A percentile compares a stretch with the other conserved stretches of the same genome.
These are phyloP conservation scores for Bombus sibiricus DNA, from an alignment of 1,140 invertebrate species.

Conservation along the genomic window DNA sequence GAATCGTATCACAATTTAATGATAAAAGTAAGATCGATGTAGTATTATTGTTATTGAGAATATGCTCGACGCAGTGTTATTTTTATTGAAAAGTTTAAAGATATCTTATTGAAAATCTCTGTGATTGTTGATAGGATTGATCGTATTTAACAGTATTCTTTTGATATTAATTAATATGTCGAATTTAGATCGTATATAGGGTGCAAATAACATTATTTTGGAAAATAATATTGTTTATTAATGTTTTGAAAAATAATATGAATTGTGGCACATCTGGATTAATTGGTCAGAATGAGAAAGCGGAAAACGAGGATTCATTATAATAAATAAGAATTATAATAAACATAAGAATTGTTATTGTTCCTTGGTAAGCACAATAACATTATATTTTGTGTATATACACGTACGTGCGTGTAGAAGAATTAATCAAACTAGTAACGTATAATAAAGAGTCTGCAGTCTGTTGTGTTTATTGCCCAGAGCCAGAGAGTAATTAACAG, in stretches of 20 bases:
- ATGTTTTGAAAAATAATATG: too few species aligned
- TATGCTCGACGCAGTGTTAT: not conserved
- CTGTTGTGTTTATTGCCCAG: not conserved
- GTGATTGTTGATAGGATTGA: not conserved
- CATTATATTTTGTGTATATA: not conserved
- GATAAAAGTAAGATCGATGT: not conserved
- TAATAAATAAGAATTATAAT: not conserved
- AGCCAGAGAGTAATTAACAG: slow-evolving; percentile 7
- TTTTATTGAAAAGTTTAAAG: not conserved
- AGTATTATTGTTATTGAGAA: too few species aligned
- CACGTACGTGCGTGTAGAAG: not conserved
- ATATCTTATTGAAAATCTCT: not conserved
- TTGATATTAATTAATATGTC: not conserved
- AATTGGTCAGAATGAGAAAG: not conserved
- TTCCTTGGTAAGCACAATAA: not conserved
- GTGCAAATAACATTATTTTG: too few species aligned
- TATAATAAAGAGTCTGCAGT: slow-evolving; percentile 15
- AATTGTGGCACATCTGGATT: too few species aligned
- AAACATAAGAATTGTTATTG: not conserved
- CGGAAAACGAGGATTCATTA: not conserved
- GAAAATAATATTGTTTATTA: too few species aligned
- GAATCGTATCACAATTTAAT: not conserved
- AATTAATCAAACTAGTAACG: slow-evolving; percentile 40
- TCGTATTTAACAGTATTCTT: too few species aligned
- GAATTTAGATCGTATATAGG: too few species aligned